Evolutionary conservation across 1,140 invertebrate genomes (phyloP).

Genomic region (Sitophilus oryzae): DNA sequence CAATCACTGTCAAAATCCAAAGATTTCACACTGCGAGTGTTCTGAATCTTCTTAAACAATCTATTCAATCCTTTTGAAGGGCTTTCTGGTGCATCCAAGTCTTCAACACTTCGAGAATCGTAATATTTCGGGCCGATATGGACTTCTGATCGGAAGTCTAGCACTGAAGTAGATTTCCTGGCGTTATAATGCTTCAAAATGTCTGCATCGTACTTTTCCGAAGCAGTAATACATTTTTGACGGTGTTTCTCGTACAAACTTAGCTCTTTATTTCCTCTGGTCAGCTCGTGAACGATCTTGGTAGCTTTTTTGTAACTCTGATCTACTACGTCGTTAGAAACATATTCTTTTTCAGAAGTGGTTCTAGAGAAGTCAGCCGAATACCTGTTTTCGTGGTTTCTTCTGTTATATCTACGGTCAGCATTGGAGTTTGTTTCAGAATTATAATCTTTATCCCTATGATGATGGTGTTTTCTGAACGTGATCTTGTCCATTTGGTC

Average conservation of each 20-base stretch:
- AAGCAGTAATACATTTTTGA: constrained; percentile 40
- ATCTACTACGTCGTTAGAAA: constrained; percentile 33
- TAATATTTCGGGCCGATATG: constrained; percentile 38
- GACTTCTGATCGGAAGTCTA: constrained; percentile 41
- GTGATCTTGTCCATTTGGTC: constrained; percentile 39
- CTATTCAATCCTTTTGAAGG: constrained; percentile 24
- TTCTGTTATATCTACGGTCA: constrained; percentile 27
- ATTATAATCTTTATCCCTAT: constrained; percentile 47
- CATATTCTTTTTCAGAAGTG: constrained; percentile 29
- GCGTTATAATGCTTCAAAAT: constrained; percentile 41
- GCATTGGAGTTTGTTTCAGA: constrained; percentile 53
- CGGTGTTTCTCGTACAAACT: constrained; percentile 39
- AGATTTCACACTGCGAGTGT: constrained; percentile 58
- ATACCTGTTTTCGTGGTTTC: constrained; percentile 27
- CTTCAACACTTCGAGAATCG: constrained; percentile 35
- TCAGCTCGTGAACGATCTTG: constrained; percentile 42
- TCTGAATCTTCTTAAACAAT: constrained; percentile 41
- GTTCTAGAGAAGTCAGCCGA: constrained; percentile 26
- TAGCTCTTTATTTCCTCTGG: constrained; percentile 35
- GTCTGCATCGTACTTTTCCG: constrained; percentile 41
- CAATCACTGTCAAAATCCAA: constrained; percentile 62
- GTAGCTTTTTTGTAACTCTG: constrained; percentile 43
- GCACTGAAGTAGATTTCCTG: constrained; percentile 40
- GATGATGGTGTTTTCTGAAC: constrained; percentile 39
- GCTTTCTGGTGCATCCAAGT: constrained; percentile 29